A percentile compares a stretch with the other conserved stretches of the same genome.
Evolutionary conservation across 1,140 invertebrate species (phyloP).

Genomic region (Meteorus sp.): DNA sequence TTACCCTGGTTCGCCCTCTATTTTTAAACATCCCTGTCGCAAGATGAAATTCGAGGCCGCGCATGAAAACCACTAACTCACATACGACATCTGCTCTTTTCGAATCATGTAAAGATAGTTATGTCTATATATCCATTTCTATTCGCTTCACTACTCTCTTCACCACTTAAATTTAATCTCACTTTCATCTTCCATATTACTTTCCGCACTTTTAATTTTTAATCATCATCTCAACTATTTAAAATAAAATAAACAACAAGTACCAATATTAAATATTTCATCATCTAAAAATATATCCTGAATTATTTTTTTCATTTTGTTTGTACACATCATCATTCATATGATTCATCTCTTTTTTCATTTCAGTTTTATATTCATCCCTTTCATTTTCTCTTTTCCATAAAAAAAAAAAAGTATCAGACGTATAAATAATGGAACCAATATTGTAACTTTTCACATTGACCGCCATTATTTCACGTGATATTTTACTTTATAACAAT

Average conservation of each 20-base stretch:
- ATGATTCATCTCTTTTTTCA: neutral
- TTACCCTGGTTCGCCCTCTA: conserved; percentile 33
- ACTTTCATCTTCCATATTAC: no score
- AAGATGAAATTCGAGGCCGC: conserved; percentile 37
- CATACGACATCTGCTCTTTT: conserved; percentile 21
- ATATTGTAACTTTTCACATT: neutral
- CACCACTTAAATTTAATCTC: neutral
- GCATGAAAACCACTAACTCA: conserved; percentile 33
- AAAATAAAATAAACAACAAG: no score
- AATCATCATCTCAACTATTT: no score
- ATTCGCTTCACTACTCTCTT: neutral
- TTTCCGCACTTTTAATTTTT: no score
- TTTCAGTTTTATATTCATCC: neutral
- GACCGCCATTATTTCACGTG: neutral
- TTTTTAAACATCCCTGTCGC: conserved; percentile 37
- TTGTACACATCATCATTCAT: neutral
- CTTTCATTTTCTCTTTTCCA: neutral
- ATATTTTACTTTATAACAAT: neutral
- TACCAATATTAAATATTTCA: no score
- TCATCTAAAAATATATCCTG: no score
- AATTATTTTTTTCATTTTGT: no score
- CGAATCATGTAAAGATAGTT: no score
- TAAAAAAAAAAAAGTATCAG: neutral
- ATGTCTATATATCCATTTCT: no score
- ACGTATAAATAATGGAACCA: conserved; percentile 3